Base-by-base conservation (phyloP, 2,888 invertebrate genomes). In the Ceriagrion tenellum region DNA sequence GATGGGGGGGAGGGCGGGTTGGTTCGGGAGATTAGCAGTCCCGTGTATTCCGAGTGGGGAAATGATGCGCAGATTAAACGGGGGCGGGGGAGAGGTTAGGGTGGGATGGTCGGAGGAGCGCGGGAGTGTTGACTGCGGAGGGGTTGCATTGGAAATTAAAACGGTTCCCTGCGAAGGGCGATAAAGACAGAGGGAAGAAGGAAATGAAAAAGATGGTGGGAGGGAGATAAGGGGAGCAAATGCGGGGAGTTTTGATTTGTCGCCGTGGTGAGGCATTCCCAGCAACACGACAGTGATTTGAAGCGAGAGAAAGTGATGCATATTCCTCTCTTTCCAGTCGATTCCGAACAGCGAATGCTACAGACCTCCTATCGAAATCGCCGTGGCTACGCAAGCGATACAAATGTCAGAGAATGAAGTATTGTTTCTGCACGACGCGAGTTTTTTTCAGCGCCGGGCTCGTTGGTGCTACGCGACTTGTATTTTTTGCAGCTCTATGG, bases 21-120 rank as follows among this genome's bases (percentile, higher is more conserved):
- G 59, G 59, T 20, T 20, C 20, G 30, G 63, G 93, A 93, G 93
- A 93, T 93, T 93, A 93, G 93, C 93, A n/a, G 69, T 26, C 59
- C 59, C 93, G 63, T 69, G 93, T 93, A 93, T 69, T 93, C 69
- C 93, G 93, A 74, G 69, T 74, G 63, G 63, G 91, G 63, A 91
- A 91, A 91, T 91, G 91, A 91, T 63, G 59, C 91, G 91, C 18
- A 63, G 59, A 91, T 91, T 91, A 91, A 91, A 89, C 63, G 91
- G 35, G 56, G 91, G n/a, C 18, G 20, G 56, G 1, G 90, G 6
- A 13, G 47, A 20, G 3, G 40, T 12, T 2, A 12, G 88, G 20
- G 40, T 10, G 88, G 23, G 40, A 40, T 30, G 55, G 23, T n/a
- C 59, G 59, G 59, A 20, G 47, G 47, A n/a, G 89, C 55, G 20